These are phyloP conservation scores for Gavia stellata DNA, from an alignment of 2,113 vertebrate genomes.

Conservation along the genomic window DNA sequence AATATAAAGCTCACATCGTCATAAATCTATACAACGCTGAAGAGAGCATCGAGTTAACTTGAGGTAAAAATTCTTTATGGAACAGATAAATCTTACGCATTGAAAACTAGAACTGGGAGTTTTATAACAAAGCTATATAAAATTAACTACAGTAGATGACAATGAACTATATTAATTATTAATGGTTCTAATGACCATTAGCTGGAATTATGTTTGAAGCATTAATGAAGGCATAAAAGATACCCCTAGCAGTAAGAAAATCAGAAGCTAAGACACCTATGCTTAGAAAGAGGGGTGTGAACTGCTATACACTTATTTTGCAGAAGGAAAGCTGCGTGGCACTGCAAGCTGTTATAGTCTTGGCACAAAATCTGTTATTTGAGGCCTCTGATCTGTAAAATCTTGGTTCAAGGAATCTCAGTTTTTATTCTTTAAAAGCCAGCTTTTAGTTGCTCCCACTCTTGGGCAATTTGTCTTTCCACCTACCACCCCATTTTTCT, in stretches of 20 bases:
- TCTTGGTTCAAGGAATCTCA: background rate
- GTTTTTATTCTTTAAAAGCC: background rate
- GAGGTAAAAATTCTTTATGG: background rate
- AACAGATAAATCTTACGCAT: background rate
- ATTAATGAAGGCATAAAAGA: background rate
- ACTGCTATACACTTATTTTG: background rate
- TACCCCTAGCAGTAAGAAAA: background rate
- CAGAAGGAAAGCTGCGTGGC: background rate
- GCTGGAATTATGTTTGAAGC: background rate
- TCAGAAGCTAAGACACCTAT: background rate
- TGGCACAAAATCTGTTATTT: background rate
- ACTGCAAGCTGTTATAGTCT: too few relatives aligned
- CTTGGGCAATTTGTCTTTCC: background rate
- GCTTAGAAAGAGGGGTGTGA: background rate
- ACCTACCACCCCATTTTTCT: background rate
- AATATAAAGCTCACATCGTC: background rate
- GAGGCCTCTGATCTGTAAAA: background rate
- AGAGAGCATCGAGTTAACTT: background rate
- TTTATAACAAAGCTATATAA: background rate
- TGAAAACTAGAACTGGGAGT: background rate
- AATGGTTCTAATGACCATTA: background rate
- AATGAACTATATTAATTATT: background rate
- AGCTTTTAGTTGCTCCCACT: background rate
- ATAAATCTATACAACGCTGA: background rate
- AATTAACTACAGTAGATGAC: background rate